A percentile compares a stretch with the other conserved stretches of the same genome.
Conservation (phyloP, 1,140 invertebrate species). For the Cotesia glomerata region DNA sequence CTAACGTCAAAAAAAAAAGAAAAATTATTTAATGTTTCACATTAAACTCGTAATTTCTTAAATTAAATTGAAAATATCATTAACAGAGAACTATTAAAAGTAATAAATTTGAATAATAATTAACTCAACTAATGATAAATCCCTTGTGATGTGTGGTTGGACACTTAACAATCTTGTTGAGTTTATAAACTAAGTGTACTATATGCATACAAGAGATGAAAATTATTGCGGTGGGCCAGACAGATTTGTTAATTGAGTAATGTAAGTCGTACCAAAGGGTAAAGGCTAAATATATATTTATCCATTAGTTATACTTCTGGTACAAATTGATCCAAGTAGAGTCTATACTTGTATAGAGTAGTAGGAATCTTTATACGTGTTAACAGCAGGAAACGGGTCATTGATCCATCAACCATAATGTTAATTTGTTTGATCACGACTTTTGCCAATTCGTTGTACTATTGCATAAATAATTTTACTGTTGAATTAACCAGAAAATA, state of each 20-base stretch:
- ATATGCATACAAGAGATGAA: slow-evolving; percentile 16
- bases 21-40: too few relatives aligned
- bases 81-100: too few relatives aligned
- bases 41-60: too few relatives aligned
- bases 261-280: slow-evolving; percentile 36
- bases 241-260: slow-evolving; percentile 46
- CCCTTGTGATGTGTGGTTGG: too few relatives aligned
- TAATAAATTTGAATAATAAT: too few relatives aligned
- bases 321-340: slow-evolving; percentile 45
- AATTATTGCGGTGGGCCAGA: slow-evolving; percentile 44
- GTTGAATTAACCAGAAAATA: not conserved
- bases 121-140: too few relatives aligned
- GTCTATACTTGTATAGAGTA: too few relatives aligned
- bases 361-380: slow-evolving; percentile 34
- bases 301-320: slow-evolving; percentile 32
- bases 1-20: too few relatives aligned
- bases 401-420: slow-evolving; percentile 46
- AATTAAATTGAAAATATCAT: too few relatives aligned
- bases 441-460: slow-evolving; percentile 13
- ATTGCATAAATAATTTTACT: not conserved
- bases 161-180: not conserved
- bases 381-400: slow-evolving; percentile 51
- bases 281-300: slow-evolving; percentile 40
- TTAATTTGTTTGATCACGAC: slow-evolving; percentile 27
- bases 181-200: not conserved